Percentiles rank a stretch among this genome's conserved stretches.
phyloP scores from a whole-genome alignment of 2,888 invertebrate species.

The Chydorus sphaericus region DNA sequence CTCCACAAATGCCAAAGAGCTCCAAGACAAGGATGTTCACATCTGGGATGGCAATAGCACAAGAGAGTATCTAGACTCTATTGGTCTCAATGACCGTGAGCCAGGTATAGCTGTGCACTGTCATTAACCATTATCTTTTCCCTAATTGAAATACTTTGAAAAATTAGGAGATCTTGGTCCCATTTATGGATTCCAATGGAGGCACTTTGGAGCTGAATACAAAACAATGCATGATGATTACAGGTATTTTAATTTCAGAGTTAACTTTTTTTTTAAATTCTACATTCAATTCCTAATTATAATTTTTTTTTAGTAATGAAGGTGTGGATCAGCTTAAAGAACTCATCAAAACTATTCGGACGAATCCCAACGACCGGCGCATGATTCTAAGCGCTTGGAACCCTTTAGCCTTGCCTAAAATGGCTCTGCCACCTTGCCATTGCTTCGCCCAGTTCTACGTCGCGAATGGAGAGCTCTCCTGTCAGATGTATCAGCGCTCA shows the following conservation, averaged over 20 bases:
- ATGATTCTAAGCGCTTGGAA: constrained; percentile 95
- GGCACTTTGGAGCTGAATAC: constrained; percentile 90
- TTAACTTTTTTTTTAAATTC: no score
- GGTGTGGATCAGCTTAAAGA: constrained; percentile 79
- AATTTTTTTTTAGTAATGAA: constrained; percentile 31
- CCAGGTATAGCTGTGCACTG: constrained; percentile 62
- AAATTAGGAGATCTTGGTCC: constrained; percentile 76
- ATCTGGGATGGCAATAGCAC: constrained; percentile 97
- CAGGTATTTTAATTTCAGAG: no score
- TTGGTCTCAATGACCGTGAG: constrained; percentile 66
- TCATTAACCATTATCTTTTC: no score
- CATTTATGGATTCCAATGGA: constrained; percentile 96
- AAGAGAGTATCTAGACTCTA: constrained; percentile 64
- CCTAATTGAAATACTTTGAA: no score
- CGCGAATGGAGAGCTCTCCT: constrained; percentile 63
- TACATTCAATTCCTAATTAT: background rate
- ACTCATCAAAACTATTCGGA: constrained; percentile 62
- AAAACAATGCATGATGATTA: constrained; percentile 67
- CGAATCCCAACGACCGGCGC: constrained; percentile 68
- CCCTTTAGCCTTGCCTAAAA: constrained; percentile 64
- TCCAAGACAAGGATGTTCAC: constrained; percentile 62
- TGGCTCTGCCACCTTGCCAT: constrained; percentile 96
- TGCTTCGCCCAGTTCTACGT: constrained; percentile 91
- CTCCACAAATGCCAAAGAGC: constrained; percentile 68
- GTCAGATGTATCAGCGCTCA: constrained; percentile 87